Percentiles rank a stretch among this genome's conserved stretches.
Conservation (phyloP, 53 echinoderm and acorn worm species). For the Paracentrotus lividus region DNA sequence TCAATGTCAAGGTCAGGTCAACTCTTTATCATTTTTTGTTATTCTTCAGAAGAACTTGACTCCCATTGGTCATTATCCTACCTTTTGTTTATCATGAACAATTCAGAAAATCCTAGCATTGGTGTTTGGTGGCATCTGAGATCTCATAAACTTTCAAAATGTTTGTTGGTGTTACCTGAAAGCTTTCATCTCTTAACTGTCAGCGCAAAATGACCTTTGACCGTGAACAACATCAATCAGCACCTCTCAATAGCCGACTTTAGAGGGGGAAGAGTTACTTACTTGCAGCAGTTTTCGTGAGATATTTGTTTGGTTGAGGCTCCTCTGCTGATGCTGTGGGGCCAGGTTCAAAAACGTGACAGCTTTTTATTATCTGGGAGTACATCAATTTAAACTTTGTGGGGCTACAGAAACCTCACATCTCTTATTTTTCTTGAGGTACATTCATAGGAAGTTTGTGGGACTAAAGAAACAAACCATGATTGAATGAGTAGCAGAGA, state of each 20-base stretch:
- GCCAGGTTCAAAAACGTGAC: constrained; percentile 3
- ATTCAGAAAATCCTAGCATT: constrained; percentile 22
- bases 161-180: constrained; percentile 48
- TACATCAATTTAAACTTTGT: background rate
- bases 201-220: constrained; percentile 40
- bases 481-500: background rate
- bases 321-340: background rate
- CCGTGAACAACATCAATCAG: constrained; percentile 45
- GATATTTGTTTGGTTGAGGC: constrained; percentile 22
- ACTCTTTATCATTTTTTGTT: background rate
- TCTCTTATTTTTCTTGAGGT: background rate
- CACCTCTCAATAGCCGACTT: background rate
- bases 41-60: background rate
- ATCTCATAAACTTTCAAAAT: constrained; percentile 19
- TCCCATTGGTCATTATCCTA: constrained; percentile 13
- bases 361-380: constrained; percentile 24
- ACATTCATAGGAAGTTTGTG: background rate
- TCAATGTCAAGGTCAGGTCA: background rate
- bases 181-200: constrained; percentile 27
- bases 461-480: background rate
- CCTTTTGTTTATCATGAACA: constrained; percentile 21
- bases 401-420: background rate
- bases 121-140: background rate
- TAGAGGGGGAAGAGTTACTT: background rate
- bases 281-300: background rate